Evolutionary conservation across 2,888 invertebrate genomes (phyloP), one percentile per base, ranked within the genome.

Genomic region (Blastobasis lacticolella): DNA sequence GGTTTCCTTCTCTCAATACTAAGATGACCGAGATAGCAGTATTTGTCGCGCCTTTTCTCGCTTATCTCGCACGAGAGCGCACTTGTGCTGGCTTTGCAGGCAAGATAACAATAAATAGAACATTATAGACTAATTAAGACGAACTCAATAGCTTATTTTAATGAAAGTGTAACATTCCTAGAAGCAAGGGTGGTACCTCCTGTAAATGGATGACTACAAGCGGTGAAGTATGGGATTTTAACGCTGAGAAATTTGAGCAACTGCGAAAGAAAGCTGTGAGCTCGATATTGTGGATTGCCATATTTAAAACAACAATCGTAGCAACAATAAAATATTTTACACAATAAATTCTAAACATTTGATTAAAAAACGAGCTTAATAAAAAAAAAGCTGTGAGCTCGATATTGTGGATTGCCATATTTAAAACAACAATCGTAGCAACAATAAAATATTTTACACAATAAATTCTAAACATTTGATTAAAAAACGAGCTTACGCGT

Each of bases 341-440:
- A 23, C 23, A 23, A 23, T 23, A 23, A 23, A 23, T 23, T 45
- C 37, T 49, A 49, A 43, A 47, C 46, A 41, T 47, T 37, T 36
- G 38, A 37, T 49, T 37, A 37, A 38, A 23, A 44, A 40, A 45
- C n/a, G 23, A 23, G 3, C 23, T 23, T 23, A 23, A n/a, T n/a
- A n/a, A n/a, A 64, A 75, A 77, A 79, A 81, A 83, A 87, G 86
- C 87, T 87, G 87, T 86, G 86, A 84, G 86, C 81, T 77, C 74
- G 62, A 71, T 66, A 68, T 66, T 61, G 64, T 61, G 76, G 49
- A 83, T 77, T 84, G 82, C 83, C 84, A 72, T 60, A 51, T 56
- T 54, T 44, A 47, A 48, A 49, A n/a, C n/a, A n/a, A n/a, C 64
- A 75, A 77, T 23, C 23, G 1, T 23, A 23, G 1, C 23, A 23